Evolutionary conservation across 2,797 vertebrate species (phyloP).

Genomic region (Okamejei kenojei): DNA sequence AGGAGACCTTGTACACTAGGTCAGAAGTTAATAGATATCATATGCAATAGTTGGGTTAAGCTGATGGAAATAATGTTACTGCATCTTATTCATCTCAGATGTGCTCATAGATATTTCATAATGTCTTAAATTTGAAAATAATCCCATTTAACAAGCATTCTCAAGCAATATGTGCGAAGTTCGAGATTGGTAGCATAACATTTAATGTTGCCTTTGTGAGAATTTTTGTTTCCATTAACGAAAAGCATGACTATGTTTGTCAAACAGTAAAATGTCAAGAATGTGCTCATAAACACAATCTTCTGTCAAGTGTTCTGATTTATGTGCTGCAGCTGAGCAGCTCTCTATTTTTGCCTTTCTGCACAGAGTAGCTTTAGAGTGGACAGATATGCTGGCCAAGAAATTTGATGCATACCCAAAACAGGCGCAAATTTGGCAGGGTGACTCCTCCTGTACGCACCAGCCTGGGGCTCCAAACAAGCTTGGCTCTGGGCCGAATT

Average conservation of each 20-base stretch:
- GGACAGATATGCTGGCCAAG: neutral
- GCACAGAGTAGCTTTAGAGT: neutral
- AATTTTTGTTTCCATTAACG: slow-evolving; percentile 16
- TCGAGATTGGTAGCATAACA: neutral
- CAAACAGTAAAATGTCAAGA: slow-evolving; percentile 5
- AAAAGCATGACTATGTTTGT: slow-evolving; percentile 12
- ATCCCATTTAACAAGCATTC: neutral
- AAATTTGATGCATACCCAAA: slow-evolving; percentile 24
- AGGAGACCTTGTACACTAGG: neutral
- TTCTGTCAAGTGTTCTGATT: slow-evolving; percentile 33
- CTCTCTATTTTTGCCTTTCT: slow-evolving; percentile 28
- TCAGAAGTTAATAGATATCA: slow-evolving; percentile 4
- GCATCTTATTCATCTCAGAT: neutral
- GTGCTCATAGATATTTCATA: neutral
- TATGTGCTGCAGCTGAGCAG: slow-evolving; percentile 28
- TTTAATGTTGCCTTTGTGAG: slow-evolving; percentile 19
- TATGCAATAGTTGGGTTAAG: neutral
- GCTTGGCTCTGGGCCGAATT: neutral
- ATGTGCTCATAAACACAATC: slow-evolving; percentile 22
- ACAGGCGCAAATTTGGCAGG: slow-evolving; percentile 1
- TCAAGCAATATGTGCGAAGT: neutral
- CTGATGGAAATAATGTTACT: slow-evolving; percentile 20
- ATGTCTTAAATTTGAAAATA: neutral
- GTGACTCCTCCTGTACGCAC: neutral
- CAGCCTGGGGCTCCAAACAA: neutral